Percentiles rank a stretch among this genome's conserved stretches.
Conservation (phyloP, 1,140 invertebrate genomes). For the Leptinotarsa undecemlineata region DNA sequence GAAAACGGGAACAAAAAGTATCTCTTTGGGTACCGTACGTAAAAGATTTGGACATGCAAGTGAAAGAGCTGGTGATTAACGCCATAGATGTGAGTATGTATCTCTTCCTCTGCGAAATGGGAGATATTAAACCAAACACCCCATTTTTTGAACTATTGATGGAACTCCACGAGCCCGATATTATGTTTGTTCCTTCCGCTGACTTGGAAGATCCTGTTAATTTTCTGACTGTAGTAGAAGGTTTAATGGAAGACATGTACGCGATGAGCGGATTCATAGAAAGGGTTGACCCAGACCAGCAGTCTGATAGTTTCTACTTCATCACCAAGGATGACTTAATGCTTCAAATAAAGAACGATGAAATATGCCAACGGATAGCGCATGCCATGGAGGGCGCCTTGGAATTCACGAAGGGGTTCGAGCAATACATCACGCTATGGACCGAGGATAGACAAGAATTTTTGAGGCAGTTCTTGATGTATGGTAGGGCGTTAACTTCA, state of each 20-base stretch:
- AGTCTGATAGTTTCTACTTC: conserved; percentile 34
- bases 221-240: conserved; percentile 53
- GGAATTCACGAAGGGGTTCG: conserved; percentile 72
- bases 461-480: conserved; percentile 79
- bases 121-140: conserved; percentile 48
- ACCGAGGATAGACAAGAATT: conserved; percentile 81
- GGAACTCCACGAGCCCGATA: conserved; percentile 64
- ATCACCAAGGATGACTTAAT: conserved; percentile 62
- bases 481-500: conserved; percentile 77
- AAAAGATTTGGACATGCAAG: conserved; percentile 66
- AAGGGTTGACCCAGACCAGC: conserved; percentile 37
- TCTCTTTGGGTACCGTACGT: conserved; percentile 66
- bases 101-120: conserved; percentile 54
- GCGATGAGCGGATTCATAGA: conserved; percentile 43
- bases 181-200: conserved; percentile 67
- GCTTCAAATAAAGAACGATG: conserved; percentile 60
- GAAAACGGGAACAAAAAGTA: conserved; percentile 42
- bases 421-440: conserved; percentile 86
- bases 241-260: conserved; percentile 46
- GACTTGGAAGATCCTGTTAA: conserved; percentile 62
- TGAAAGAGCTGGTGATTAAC: conserved; percentile 63
- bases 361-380: conserved; percentile 36
- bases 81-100: conserved; percentile 55
- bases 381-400: conserved; percentile 59
- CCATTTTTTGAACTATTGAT: conserved; percentile 68